phyloP scores from a whole-genome alignment of 2,113 vertebrate species.

The human region DNA sequence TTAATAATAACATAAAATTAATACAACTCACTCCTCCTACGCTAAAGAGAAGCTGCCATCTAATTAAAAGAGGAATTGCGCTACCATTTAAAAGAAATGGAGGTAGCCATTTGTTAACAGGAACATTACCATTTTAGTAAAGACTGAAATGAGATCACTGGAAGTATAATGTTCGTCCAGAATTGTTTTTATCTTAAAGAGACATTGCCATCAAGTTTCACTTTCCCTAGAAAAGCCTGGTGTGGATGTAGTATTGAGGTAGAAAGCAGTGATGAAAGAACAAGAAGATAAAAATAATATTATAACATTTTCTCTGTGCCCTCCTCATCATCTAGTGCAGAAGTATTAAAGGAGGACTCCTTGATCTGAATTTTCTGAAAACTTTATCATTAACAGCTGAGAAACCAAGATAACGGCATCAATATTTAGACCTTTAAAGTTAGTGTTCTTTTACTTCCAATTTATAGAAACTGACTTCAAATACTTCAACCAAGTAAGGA shows the following conservation, averaged over 20 bases:
- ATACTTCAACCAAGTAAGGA: not conserved
- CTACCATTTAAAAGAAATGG: conserved; percentile 9
- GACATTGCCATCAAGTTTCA: not conserved
- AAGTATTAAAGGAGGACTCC: not conserved
- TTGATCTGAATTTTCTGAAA: not conserved
- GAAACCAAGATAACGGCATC: not conserved
- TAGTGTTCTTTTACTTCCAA: not conserved
- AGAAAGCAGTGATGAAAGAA: not conserved
- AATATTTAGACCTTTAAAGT: not conserved
- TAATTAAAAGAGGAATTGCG: conserved; percentile 39
- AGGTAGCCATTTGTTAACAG: not conserved
- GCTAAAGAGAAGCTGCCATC: not conserved
- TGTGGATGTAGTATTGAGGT: not conserved
- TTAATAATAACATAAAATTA: conserved; percentile 49
- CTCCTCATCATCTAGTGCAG: not conserved
- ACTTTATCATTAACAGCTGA: not conserved
- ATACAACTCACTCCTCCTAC: not conserved
- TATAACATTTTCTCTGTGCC: not conserved
- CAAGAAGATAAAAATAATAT: not conserved
- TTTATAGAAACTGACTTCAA: conserved; percentile 20
- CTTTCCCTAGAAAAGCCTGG: not conserved
- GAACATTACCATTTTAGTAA: not conserved
- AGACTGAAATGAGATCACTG: not conserved
- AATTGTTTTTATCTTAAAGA: conserved; percentile 16
- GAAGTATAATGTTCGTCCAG: not conserved